Base-by-base conservation (phyloP, 2,888 invertebrate species). In the Bellardia bayeri region DNA sequence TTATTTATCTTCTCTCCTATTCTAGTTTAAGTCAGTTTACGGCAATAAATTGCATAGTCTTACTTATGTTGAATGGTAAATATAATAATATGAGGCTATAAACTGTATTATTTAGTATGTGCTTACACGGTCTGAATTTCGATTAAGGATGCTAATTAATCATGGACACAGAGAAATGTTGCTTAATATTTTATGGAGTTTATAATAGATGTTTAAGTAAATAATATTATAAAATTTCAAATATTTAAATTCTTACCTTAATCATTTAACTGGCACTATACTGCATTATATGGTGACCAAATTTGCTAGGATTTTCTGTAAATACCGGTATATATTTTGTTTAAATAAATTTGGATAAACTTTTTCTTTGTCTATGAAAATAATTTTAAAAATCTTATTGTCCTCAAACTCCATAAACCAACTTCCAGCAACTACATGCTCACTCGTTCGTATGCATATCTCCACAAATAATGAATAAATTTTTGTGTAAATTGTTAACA, bases 401-500 rank as follows among this genome's bases (percentile, higher is more conserved):
- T 63, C 2, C 13, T 16, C 16, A 11, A 16, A 42, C 14, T 68
- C 6, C n/a, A 23, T 11, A 63, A 14, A 23, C 54, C 72, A 14
- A 14, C 14, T 49, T 79, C 56, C 42, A 14, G 2, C 2, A 11
- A 51, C 51, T 51, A 51, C 14, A 51, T 7, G 7, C n/a, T 13
- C n/a, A 51, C 51, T 51, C n/a, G 13, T 13, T 13, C 49, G 45
- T 66, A 16, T 54, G 69, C 49, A 61, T 45, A 63, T 42, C 5
- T 68, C 56, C 49, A 80, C 33, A 72, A 69, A 79, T 87, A 87
- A 87, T 85, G 85, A 87, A 87, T 85, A 87, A 87, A 87, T 87
- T 87, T 78, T 85, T 87, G 82, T 85, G 87, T 85, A 87, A 87
- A 87, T 87, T 87, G 85, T 85, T 87, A 87, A 87, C 87, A 87